These are phyloP conservation scores for Astreopora myriophthalma DNA, from an alignment of 64 coral and sea anemone species.

Conservation along the genomic window DNA sequence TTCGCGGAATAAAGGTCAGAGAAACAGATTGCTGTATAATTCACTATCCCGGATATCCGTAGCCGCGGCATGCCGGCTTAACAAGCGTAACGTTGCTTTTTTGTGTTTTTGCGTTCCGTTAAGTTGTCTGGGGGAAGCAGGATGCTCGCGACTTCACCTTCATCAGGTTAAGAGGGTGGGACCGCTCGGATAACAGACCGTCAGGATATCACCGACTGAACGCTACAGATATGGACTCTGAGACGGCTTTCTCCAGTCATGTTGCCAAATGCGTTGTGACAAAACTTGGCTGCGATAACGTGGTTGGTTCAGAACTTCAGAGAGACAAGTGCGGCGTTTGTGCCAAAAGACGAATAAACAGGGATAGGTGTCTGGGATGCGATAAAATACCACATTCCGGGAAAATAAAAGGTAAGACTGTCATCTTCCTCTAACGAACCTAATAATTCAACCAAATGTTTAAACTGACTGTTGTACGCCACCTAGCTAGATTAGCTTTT, in stretches of 20 bases:
- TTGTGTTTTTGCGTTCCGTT: not conserved
- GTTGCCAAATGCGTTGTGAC: not conserved
- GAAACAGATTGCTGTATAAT: too few species aligned
- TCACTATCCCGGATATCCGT: too few species aligned
- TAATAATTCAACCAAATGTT: too few species aligned
- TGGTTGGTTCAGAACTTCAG: not conserved
- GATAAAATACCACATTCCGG: not conserved
- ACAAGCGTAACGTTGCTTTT: not conserved
- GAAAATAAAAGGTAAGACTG: not conserved
- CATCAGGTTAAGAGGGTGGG: not conserved
- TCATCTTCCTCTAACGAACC: not conserved
- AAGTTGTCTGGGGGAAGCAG: not conserved
- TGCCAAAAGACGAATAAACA: not conserved
- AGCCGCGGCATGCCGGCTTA: too few species aligned
- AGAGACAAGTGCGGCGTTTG: not conserved
- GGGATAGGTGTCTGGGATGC: not conserved
- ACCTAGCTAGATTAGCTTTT: too few species aligned
- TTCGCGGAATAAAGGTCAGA: too few species aligned
- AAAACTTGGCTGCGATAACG: not conserved
- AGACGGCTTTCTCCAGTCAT: not conserved
- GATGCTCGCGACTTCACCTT: not conserved
- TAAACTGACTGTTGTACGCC: not conserved
- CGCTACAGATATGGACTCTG: not conserved
- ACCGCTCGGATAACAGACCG: not conserved
- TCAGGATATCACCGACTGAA: not conserved